These are phyloP conservation scores for Xenentodon cancila DNA, from an alignment of 2,797 vertebrate genomes.

Conservation along the genomic window DNA sequence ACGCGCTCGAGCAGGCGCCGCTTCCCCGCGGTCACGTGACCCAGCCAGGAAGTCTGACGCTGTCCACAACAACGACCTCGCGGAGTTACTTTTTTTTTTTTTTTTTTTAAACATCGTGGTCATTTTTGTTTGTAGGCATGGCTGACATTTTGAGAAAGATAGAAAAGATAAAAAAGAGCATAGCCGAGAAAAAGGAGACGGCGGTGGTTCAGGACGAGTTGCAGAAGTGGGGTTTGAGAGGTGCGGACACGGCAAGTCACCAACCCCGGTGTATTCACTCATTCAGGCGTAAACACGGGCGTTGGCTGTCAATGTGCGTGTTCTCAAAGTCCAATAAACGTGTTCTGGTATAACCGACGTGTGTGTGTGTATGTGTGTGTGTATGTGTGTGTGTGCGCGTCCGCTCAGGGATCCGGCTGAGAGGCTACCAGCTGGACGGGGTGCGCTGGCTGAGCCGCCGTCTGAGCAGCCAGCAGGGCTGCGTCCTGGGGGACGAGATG, in stretches of 20 bases:
- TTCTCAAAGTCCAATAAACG: neutral
- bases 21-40: conserved; percentile 35
- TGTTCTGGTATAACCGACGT: too few relatives aligned
- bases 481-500: conserved; percentile 95
- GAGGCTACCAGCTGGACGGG: conserved; percentile 88
- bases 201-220: conserved; percentile 65
- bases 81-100: too few relatives aligned
- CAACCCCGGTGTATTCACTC: neutral
- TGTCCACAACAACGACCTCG: neutral
- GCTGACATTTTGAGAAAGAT: conserved; percentile 59
- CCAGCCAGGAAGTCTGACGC: conserved; percentile 30
- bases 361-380: too few relatives aligned
- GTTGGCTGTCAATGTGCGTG: too few relatives aligned
- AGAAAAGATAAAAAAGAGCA: conserved; percentile 43
- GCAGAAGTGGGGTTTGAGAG: conserved; percentile 76
- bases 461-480: conserved; percentile 84
- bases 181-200: conserved; percentile 56
- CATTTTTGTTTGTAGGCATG: conserved; percentile 53
- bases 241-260: conserved; percentile 40
- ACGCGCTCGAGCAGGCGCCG: too few relatives aligned
- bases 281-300: neutral
- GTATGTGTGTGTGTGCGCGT: too few relatives aligned
- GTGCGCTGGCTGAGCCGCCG: conserved; percentile 88
- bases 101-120: too few relatives aligned
- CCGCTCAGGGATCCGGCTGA: conserved; percentile 88